Conservation (phyloP, 1,140 invertebrate species). For the Drosophila melanica region DNA sequence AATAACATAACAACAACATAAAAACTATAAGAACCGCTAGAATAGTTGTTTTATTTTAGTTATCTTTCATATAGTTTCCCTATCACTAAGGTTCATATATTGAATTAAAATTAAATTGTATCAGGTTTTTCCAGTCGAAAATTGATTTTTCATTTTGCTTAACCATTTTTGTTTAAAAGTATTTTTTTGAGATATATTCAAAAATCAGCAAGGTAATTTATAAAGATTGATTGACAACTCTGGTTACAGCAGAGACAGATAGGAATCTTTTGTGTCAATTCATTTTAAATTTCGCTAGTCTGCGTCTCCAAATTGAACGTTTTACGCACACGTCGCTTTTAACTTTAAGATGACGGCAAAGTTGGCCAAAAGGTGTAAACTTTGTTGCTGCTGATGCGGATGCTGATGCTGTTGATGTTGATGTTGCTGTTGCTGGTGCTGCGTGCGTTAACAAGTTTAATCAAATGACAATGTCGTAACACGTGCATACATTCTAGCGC, state of each 20-base stretch:
- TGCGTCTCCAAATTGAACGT: neutral
- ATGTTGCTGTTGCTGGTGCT: conserved; percentile 3
- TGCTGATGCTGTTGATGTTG: conserved; percentile 8
- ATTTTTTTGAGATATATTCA: too few relatives aligned
- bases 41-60: too few relatives aligned
- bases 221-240: neutral
- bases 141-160: too few relatives aligned
- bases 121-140: too few relatives aligned
- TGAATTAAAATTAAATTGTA: too few relatives aligned
- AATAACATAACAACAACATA: too few relatives aligned
- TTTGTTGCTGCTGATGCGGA: conserved; percentile 16
- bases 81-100: too few relatives aligned
- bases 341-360: conserved; percentile 32
- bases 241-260: neutral
- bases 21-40: too few relatives aligned
- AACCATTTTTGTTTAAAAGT: too few relatives aligned
- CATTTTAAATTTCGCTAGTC: conserved; percentile 3
- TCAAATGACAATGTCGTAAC: conserved; percentile 76
- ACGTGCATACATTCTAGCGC: conserved; percentile 71
- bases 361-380: conserved; percentile 38
- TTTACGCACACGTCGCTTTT: conserved; percentile 24
- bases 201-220: too few relatives aligned
- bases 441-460: conserved; percentile 76
- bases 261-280: neutral
- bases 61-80: too few relatives aligned